Base-by-base conservation (phyloP, 2,888 invertebrate genomes). In the Oligia latruncula region DNA sequence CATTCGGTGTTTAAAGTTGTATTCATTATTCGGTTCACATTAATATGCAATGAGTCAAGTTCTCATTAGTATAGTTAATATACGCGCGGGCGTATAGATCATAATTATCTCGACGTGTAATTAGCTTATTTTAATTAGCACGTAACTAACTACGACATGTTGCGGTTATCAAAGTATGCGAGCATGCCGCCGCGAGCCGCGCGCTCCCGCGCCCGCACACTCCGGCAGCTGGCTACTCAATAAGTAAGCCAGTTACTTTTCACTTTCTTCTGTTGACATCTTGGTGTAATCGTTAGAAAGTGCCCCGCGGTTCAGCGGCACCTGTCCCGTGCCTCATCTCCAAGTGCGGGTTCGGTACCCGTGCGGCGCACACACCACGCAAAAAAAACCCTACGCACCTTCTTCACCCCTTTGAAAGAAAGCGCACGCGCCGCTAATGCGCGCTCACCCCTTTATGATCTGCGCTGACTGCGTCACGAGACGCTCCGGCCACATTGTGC, bases 381-480 rank as follows among this genome's bases (percentile, higher is more conserved):
- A 49, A 86, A 86, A 86, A 87, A 86, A 85, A 64, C 62, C 11
- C 5, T 49, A 40, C 49, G 55, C 87, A 84, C 85, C 85, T 79
- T 81, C 86, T 78, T 82, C 74, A 77, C 66, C 82, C 77, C 75
- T 88, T 85, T 70, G n/a, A 78, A 84, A 78, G 78, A 73, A 82
- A 77, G 64, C 74, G 90, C 90, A 77, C 89, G 82, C 89, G 87
- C 81, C 83, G 83, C 65, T 74, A 79, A 72, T 76, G 40, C 71
- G 71, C 71, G 70, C 65, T 80, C 81, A 84, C 84, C 83, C 89
- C 83, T 87, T 85, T 78, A 55, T 58, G 68, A 65, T 68, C 72
- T 75, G 79, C 52, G 52, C 35, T 55, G 40, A 23, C n/a, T 40
- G 81, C n/a, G 52, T 43, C 29, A 64, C 78, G 68, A 80, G 79